phyloP scores from a whole-genome alignment of 1,140 invertebrate species.

The Papilio helenus region DNA sequence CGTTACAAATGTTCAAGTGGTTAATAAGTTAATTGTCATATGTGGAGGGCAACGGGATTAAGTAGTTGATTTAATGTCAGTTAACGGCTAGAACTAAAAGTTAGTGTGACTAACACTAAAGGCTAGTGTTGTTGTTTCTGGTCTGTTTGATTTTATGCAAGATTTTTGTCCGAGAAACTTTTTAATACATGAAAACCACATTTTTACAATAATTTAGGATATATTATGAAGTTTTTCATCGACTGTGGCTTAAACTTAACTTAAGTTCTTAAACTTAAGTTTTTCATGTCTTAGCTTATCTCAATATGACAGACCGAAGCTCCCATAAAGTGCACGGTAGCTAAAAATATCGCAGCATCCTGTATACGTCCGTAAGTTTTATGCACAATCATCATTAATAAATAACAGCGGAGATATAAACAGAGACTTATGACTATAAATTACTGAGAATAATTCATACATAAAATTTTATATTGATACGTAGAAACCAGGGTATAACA shows the following conservation, averaged over 20 bases:
- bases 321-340: not conserved
- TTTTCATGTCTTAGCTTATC: not conserved
- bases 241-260: not conserved
- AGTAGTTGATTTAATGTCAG: conserved; percentile 17
- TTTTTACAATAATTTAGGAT: no score
- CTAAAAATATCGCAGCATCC: not conserved
- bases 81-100: not conserved
- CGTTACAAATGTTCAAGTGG: not conserved
- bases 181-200: no score
- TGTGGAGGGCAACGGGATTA: not conserved
- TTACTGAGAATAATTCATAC: not conserved
- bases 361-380: conserved; percentile 1
- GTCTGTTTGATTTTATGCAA: no score
- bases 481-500: not conserved
- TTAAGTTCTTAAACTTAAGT: not conserved
- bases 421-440: not conserved
- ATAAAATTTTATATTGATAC: not conserved
- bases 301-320: not conserved
- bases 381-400: conserved; percentile 10
- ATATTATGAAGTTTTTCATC: not conserved
- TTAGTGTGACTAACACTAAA: not conserved
- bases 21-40: conserved; percentile 17
- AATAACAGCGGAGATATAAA: conserved; percentile 17
- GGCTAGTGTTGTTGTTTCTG: no score
- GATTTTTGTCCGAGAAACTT: no score